Evolutionary conservation across 2,888 invertebrate genomes (phyloP).

Genomic region (Slavum lentiscoides): DNA sequence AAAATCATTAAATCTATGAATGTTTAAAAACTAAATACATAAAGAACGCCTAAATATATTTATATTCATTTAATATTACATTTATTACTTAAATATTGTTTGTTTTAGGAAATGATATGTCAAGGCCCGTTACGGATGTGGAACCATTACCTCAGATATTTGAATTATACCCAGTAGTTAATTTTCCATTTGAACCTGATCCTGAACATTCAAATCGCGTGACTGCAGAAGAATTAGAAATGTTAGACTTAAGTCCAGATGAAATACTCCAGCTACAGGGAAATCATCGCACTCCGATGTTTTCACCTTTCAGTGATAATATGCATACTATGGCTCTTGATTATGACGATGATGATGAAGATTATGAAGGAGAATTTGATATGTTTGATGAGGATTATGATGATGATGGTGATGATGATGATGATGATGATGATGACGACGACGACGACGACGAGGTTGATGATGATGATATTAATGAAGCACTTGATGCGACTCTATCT

Average conservation of each 20-base stretch:
- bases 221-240: slow-evolving; percentile 27
- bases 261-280: not conserved
- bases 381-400: not conserved
- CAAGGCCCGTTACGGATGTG: too few relatives aligned
- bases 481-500: too few relatives aligned
- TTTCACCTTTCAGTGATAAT: not conserved
- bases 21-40: not conserved
- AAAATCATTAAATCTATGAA: slow-evolving; percentile 9
- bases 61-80: not conserved
- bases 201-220: not conserved
- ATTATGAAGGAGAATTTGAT: not conserved
- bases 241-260: slow-evolving; percentile 25
- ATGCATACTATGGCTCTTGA: not conserved
- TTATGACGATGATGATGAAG: not conserved
- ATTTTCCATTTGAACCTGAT: too few relatives aligned
- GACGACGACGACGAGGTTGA: not conserved
- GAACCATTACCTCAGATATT: not conserved
- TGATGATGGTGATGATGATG: not conserved
- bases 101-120: slow-evolving; percentile 23
- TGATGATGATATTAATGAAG: not conserved
- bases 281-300: too few relatives aligned
- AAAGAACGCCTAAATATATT: slow-evolving; percentile 43
- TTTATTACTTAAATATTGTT: slow-evolving; percentile 1
- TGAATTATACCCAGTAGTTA: not conserved
- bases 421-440: not conserved